phyloP scores from a whole-genome alignment of 1,140 invertebrate genomes.

The Drosophila lacertosa region DNA sequence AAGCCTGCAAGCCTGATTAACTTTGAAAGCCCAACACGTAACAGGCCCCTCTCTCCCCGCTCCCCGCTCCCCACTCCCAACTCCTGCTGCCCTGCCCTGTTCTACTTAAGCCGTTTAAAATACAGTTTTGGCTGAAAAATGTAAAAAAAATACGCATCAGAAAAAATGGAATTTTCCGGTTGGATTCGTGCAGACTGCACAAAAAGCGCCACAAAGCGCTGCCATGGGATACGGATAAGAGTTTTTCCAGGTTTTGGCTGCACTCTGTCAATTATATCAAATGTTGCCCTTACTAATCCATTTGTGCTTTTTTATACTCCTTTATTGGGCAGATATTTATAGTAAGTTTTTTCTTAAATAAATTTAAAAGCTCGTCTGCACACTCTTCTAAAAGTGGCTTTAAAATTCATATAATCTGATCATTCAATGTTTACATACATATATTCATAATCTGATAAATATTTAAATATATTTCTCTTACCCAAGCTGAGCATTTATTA shows the following conservation, averaged over 20 bases:
- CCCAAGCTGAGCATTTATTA: too few species aligned
- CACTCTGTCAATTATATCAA: slow-evolving; percentile 12
- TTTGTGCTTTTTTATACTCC: slow-evolving; percentile 6
- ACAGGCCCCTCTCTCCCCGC: too few species aligned
- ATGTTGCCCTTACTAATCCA: slow-evolving; percentile 15
- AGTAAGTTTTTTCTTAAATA: background rate
- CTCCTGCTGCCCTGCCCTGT: background rate
- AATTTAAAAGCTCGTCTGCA: too few species aligned
- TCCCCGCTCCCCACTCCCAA: too few species aligned
- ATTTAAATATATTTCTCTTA: background rate
- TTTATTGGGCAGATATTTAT: background rate
- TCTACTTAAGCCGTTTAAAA: slow-evolving; percentile 21
- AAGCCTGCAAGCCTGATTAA: slow-evolving; percentile 42
- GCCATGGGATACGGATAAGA: slow-evolving; percentile 14
- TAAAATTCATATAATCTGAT: too few species aligned
- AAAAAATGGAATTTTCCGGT: slow-evolving; percentile 34
- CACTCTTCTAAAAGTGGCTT: too few species aligned
- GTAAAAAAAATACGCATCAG: background rate
- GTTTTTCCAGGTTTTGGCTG: background rate
- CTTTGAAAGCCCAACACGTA: slow-evolving; percentile 11
- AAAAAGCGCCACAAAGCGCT: slow-evolving; percentile 13
- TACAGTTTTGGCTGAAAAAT: background rate
- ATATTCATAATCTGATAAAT: background rate
- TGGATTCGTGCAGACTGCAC: slow-evolving; percentile 30
- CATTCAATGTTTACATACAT: background rate